Evolutionary conservation across 2,888 invertebrate species (phyloP).

Genomic region (Pharmacophagus antenor): DNA sequence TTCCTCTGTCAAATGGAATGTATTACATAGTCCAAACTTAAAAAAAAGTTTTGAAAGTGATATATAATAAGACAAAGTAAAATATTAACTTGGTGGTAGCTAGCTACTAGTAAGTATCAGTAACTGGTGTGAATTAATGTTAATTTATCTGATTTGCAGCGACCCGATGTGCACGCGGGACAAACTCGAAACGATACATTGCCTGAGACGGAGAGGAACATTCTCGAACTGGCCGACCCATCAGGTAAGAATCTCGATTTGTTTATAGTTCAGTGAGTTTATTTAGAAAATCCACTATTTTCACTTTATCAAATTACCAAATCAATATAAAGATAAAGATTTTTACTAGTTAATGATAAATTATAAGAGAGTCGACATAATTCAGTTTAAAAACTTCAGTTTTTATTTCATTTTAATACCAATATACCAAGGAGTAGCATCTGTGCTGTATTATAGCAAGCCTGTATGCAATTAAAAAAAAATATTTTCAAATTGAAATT

Average conservation of each 20-base stretch:
- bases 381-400: no score
- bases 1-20: neutral
- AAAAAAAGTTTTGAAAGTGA: neutral
- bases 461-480: no score
- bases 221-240: slow-evolving; percentile 64
- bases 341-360: no score
- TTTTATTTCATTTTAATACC: no score
- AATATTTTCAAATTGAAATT: neutral
- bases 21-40: neutral
- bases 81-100: neutral
- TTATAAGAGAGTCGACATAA: no score
- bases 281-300: neutral
- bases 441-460: no score
- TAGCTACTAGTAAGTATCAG: neutral
- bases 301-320: neutral
- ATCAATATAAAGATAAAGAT: no score
- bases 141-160: slow-evolving; percentile 46
- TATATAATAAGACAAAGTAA: neutral
- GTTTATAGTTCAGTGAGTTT: neutral
- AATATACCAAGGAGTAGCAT: no score
- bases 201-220: slow-evolving; percentile 64
- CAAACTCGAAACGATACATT: slow-evolving; percentile 62
- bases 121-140: neutral
- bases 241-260: slow-evolving; percentile 51
- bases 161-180: slow-evolving; percentile 52